Evolutionary conservation across 2,888 invertebrate genomes (phyloP).

Genomic region (Teinopalpus imperialis): DNA sequence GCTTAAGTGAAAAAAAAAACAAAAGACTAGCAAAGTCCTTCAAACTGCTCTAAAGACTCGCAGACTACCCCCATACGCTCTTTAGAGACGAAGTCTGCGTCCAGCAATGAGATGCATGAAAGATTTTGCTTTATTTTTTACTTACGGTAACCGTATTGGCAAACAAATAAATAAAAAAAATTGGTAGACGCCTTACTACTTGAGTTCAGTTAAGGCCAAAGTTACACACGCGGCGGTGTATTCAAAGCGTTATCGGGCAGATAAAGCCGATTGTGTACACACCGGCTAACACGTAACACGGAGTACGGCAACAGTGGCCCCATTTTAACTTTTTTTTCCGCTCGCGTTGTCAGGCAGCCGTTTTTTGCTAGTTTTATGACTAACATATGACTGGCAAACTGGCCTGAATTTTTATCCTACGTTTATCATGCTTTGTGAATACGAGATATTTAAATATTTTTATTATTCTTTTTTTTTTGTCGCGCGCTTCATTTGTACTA

Average conservation of each 20-base stretch:
- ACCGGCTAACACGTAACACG: slow-evolving; percentile 12
- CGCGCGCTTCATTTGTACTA: slow-evolving; percentile 3
- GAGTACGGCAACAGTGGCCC: slow-evolving; percentile 20
- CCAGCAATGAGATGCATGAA: no score
- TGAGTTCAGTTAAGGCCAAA: neutral
- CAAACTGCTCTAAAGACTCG: no score
- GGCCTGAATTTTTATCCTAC: slow-evolving; percentile 19
- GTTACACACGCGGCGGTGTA: slow-evolving; percentile 20
- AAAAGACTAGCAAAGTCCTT: no score
- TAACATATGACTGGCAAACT: slow-evolving; percentile 22
- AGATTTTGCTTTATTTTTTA: no score
- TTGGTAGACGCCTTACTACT: no score
- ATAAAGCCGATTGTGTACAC: slow-evolving; percentile 24
- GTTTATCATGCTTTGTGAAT: slow-evolving; percentile 20
- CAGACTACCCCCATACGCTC: no score
- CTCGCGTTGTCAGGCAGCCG: slow-evolving; percentile 9
- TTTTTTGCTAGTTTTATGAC: slow-evolving; percentile 23
- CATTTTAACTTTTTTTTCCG: slow-evolving; percentile 25
- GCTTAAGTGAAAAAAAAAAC: no score
- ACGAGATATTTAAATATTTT: neutral
- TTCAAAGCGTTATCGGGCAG: slow-evolving; percentile 31
- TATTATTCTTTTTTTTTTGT: slow-evolving; percentile 1
- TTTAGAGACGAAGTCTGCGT: no score
- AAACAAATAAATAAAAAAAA: no score
- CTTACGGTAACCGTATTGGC: no score